These are phyloP conservation scores for Martes martes DNA, from an alignment of 2,113 vertebrate species.

Conservation along the genomic window DNA sequence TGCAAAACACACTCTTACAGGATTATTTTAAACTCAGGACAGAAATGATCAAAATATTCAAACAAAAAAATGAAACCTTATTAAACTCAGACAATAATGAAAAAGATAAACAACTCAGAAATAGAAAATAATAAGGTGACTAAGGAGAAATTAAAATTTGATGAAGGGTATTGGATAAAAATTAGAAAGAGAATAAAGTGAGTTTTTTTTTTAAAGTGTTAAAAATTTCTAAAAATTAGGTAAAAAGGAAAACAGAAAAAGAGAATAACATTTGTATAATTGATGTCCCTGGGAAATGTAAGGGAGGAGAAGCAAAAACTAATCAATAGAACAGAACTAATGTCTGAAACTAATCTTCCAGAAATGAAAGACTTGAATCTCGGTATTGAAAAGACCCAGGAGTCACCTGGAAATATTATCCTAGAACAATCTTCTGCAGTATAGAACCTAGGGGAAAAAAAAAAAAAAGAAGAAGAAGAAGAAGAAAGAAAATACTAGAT, in stretches of 20 bases:
- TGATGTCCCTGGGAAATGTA: neutral
- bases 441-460: neutral
- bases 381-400: neutral
- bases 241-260: neutral
- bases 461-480: too few relatives aligned
- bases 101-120: neutral
- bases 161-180: neutral
- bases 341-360: neutral
- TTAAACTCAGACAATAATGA: neutral
- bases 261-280: neutral
- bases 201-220: neutral
- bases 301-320: neutral
- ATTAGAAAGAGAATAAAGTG: neutral
- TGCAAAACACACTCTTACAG: neutral
- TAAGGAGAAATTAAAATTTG: neutral
- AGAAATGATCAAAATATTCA: neutral
- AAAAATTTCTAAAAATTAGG: neutral
- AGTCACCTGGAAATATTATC: neutral
- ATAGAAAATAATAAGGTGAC: neutral
- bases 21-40: neutral
- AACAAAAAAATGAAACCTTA: neutral
- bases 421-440: neutral
- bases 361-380: neutral
- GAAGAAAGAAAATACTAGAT: too few relatives aligned
- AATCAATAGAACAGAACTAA: neutral